phyloP scores from a whole-genome alignment of 2,888 invertebrate genomes.

The Nomada fucata region DNA sequence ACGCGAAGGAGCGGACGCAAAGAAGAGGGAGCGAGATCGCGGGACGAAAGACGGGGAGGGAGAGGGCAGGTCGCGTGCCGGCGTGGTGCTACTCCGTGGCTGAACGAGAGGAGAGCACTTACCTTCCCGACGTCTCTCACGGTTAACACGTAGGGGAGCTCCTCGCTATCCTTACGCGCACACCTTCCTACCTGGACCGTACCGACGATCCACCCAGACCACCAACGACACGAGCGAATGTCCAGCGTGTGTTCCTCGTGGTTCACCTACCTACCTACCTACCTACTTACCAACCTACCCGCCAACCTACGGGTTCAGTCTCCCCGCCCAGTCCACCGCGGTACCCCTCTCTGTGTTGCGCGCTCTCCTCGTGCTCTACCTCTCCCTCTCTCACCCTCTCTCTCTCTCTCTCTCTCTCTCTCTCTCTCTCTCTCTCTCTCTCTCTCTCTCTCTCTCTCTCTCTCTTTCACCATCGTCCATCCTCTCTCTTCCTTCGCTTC shows the following conservation, averaged over 20 bases:
- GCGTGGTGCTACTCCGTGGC: conserved; percentile 80
- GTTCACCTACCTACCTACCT: conserved; percentile 79
- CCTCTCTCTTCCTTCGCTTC: not conserved
- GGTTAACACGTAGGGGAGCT: conserved; percentile 76
- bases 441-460: conserved; percentile 23
- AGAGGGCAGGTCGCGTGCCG: conserved; percentile 83
- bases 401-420: conserved; percentile 18
- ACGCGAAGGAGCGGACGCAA: conserved; percentile 13
- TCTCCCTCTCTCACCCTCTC: conserved; percentile 19
- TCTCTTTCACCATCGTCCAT: not conserved
- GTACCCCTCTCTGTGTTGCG: conserved; percentile 39
- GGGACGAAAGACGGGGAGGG: conserved; percentile 58
- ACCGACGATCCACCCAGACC: conserved; percentile 49
- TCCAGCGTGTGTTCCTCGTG: conserved; percentile 54
- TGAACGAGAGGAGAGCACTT: conserved; percentile 76
- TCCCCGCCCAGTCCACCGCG: conserved; percentile 78
- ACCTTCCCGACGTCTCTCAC: conserved; percentile 80
- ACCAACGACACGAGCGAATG: conserved; percentile 24
- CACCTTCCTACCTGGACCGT: conserved; percentile 33
- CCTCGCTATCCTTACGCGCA: conserved; percentile 54
- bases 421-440: conserved; percentile 17
- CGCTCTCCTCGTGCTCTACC: conserved; percentile 20
- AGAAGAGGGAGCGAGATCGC: conserved; percentile 25
- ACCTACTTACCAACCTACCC: conserved; percentile 79
- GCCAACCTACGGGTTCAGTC: conserved; percentile 77